Base-by-base conservation (phyloP, 2,113 vertebrate genomes). In the Syrrhaptes paradoxus region DNA sequence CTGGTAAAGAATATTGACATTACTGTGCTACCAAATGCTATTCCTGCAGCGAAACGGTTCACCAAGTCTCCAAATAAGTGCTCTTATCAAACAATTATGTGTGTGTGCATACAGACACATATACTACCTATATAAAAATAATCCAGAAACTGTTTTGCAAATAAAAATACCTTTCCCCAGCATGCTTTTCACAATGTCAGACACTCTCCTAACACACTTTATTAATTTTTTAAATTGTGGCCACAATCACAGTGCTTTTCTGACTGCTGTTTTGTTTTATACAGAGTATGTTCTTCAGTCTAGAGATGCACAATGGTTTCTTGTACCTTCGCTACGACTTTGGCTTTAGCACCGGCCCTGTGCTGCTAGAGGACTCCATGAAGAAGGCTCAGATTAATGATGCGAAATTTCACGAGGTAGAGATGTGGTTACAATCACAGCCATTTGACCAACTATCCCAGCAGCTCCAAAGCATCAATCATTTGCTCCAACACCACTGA, bases 341-440 rank as follows among this genome's bases (percentile, higher is more conserved):
- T 80, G 99, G 99, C 63, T 99, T 99, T 96, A 98, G 94, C 92
- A 96, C 61, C 0, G 99, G 99, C 24, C 98, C 99, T 3, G 92
- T 99, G 21, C 94, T 98, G 83, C 97, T 99, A 9, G 98, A 99
- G 71, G 98, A 98, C 78, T 98, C 98, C 34, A 58, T 98, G 96
- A 97, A 98, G 48, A 99, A 99, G 96, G 98, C 99, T 68, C 98
- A 98, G 91, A 99, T 99, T 94, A 99, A 99, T 2, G 99, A 99
- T 22, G 99, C 99, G 55, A 98, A 98, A 97, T 99, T 99, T 93
- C 99, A 99, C 32, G 99, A 99, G 99, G 99, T 99, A 98, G 20
- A 76, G 46, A 89, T 74, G 11, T 10, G 9, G 38, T 43, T 24
- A 61, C 51, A 75, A 9, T n/a, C 70, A 70, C 41, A 66, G 71